Evolutionary conservation across 1,140 invertebrate genomes (phyloP).

Genomic region (Drosophila pallidifrons): DNA sequence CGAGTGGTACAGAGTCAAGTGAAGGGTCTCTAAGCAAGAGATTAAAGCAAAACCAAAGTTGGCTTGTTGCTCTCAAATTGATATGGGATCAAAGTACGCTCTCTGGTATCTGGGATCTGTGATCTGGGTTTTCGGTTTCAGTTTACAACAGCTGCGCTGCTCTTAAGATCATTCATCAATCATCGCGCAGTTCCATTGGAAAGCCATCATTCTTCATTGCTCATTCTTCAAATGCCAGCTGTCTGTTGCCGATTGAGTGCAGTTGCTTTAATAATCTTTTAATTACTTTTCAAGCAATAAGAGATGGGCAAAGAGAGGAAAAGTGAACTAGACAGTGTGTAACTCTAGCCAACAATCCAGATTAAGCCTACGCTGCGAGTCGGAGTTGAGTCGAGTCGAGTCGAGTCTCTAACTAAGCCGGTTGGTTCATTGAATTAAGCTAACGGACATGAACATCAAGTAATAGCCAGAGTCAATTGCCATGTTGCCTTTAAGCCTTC

Average conservation of each 20-base stretch:
- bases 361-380: background rate
- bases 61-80: background rate
- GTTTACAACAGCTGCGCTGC: background rate
- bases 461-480: slow-evolving; percentile 45
- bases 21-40: background rate
- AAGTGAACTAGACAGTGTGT: background rate
- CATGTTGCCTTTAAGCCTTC: slow-evolving; percentile 39
- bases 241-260: slow-evolving; percentile 28
- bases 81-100: background rate
- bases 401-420: slow-evolving; percentile 24
- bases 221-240: slow-evolving; percentile 12
- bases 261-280: slow-evolving; percentile 35
- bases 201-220: slow-evolving; percentile 9
- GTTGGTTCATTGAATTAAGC: slow-evolving; percentile 75
- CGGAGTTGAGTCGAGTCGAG: no score
- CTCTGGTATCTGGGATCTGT: no score
- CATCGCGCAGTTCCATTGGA: background rate
- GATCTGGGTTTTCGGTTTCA: background rate
- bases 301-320: background rate
- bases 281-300: slow-evolving; percentile 25
- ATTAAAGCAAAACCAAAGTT: background rate
- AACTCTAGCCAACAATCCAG: background rate
- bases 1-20: background rate
- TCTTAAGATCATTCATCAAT: background rate
- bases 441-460: slow-evolving; percentile 53